A percentile compares a stretch with the other conserved stretches of the same genome.
phyloP scores from a whole-genome alignment of 1,140 invertebrate species.

The Laupala kohalensis region DNA sequence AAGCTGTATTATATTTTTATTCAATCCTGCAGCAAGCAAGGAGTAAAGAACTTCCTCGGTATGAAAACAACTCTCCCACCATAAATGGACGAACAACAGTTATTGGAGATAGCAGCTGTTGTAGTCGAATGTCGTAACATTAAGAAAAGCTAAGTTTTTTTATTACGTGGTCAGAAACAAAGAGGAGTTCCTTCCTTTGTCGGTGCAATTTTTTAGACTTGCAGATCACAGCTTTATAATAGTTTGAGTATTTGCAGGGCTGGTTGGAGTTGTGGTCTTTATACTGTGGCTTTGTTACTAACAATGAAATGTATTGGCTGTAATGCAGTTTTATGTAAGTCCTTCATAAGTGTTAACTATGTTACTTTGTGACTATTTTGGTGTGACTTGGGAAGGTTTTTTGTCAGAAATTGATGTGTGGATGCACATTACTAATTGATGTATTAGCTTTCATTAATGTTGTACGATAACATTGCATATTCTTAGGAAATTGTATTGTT shows the following conservation, averaged over 20 bases:
- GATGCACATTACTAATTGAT: too few species aligned
- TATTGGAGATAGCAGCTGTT: slow-evolving; percentile 49
- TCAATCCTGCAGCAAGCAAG: slow-evolving; percentile 47
- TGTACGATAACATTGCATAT: too few species aligned
- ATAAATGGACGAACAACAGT: slow-evolving; percentile 57
- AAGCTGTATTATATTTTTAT: too few species aligned
- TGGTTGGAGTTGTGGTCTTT: not conserved
- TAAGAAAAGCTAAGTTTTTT: not conserved
- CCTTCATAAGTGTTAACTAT: not conserved
- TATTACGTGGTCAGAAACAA: not conserved
- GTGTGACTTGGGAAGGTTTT: too few species aligned
- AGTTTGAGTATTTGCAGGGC: not conserved
- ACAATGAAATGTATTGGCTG: not conserved
- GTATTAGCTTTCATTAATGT: too few species aligned
- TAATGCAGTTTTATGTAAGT: not conserved
- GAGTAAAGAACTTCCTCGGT: slow-evolving; percentile 60
- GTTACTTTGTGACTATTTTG: too few species aligned
- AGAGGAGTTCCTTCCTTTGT: not conserved
- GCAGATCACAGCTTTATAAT: not conserved
- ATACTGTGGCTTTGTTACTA: not conserved
- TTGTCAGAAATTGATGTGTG: too few species aligned
- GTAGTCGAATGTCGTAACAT: slow-evolving; percentile 29
- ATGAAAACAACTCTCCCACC: slow-evolving; percentile 52
- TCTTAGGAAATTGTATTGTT: too few species aligned
- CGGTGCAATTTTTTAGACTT: not conserved